Evolutionary conservation across 2,888 invertebrate genomes (phyloP).

Genomic region (Dasysyrphus tricinctus): DNA sequence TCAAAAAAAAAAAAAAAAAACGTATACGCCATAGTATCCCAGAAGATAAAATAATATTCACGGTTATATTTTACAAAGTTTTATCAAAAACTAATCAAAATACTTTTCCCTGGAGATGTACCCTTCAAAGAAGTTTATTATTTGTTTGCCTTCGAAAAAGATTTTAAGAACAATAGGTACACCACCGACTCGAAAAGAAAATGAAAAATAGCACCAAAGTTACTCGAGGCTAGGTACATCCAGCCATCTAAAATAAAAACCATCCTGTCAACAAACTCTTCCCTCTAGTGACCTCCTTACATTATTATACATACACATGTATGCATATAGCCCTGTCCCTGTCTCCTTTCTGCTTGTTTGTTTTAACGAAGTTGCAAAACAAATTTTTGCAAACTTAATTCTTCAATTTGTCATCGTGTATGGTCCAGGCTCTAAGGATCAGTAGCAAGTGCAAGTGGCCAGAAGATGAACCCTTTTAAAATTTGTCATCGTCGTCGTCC

Average conservation of each 20-base stretch:
- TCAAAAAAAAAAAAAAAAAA: constrained; percentile 1
- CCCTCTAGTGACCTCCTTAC: background rate
- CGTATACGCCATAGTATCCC: constrained; percentile 32
- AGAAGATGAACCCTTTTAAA: constrained; percentile 27
- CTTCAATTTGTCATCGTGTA: constrained; percentile 52
- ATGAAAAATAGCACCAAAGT: constrained; percentile 4
- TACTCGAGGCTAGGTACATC: constrained; percentile 4
- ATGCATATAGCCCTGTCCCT: background rate
- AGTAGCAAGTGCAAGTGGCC: constrained; percentile 27
- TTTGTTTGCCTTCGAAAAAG: background rate
- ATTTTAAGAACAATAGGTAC: background rate
- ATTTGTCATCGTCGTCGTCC: constrained; percentile 27
- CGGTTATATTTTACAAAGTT: constrained; percentile 41
- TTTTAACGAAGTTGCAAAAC: constrained; percentile 36
- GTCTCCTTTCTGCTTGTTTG: constrained; percentile 12
- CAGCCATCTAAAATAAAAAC: constrained; percentile 31
- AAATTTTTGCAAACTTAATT: constrained; percentile 49
- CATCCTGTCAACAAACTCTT: constrained; percentile 36
- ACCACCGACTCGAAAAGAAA: background rate
- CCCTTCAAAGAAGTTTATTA: background rate
- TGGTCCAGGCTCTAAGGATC: background rate
- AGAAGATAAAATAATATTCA: constrained; percentile 16
- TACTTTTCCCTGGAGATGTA: background rate
- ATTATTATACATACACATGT: no score
- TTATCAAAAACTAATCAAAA: constrained; percentile 48